Evolutionary conservation across 2,113 vertebrate genomes (phyloP), one percentile per base, ranked within the genome.

Genomic region (Mugil cephalus): DNA sequence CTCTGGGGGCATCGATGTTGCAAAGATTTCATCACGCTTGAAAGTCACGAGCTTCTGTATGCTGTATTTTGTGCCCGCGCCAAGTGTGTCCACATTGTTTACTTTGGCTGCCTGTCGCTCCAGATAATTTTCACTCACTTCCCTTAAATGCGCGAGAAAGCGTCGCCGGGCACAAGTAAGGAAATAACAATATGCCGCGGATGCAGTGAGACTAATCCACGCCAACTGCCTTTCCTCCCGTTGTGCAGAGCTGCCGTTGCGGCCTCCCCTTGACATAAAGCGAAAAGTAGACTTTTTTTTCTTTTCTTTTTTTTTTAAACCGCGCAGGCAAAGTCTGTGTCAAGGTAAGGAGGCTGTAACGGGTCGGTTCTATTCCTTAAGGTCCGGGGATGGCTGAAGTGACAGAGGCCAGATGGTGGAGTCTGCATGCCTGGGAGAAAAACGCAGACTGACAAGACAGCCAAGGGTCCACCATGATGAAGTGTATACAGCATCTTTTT

Each of bases 21-120:
- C 88, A 88, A 80, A 64, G 88, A 85, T 92, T 87, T 89, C 90
- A 83, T 92, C 90, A 92, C 55, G 56, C 62, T 69, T 76, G 74
- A 70, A 78, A 86, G 51, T 53, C 81, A 40, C 59, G 40, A 55
- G 30, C 69, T 14, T 51, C 30, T 30, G 2, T 30, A 3, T 30
- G 2, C 5, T 30, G 24, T 30, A 30, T 30, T 30, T 2, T 30
- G 24, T 3, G 24, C 24, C 24, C 5, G 24, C 24, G 24, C 24
- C 24, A 30, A 30, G 14, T 10, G 52, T 69, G 45, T 66, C 39
- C 39, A 68, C 61, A 56, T 82, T 80, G 61, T 85, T 81, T 74
- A 69, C 69, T 55, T 46, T 12, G 14, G 46, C 65, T 54, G 55
- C 1, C 10, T 69, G 68, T 58, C 79, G 63, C 1, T 69, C 39